Evolutionary conservation across 2,888 invertebrate genomes (phyloP).

Genomic region (Lasioglossum calceatum): DNA sequence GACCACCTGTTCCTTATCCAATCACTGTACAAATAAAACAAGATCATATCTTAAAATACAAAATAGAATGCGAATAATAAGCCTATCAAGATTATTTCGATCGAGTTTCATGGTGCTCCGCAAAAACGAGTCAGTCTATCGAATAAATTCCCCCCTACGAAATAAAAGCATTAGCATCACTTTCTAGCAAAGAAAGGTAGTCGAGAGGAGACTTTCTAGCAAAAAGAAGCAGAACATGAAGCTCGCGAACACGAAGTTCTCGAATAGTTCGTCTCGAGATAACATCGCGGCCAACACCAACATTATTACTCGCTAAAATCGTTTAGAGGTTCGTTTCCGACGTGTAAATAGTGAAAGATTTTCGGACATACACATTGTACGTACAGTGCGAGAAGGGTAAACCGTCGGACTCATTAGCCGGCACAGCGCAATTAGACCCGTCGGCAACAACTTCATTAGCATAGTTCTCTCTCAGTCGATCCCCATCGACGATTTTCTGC

Average conservation of each 20-base stretch:
- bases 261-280: neutral
- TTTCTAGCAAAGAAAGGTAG: constrained; percentile 12
- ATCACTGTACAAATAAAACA: neutral
- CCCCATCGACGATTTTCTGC: constrained; percentile 12
- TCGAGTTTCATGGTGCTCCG: neutral
- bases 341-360: constrained; percentile 10
- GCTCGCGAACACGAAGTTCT: neutral
- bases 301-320: neutral
- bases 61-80: neutral
- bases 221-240: constrained; percentile 20
- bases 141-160: neutral
- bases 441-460: constrained; percentile 56
- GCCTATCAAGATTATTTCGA: neutral
- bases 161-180: constrained; percentile 7
- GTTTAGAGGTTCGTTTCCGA: neutral
- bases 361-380: constrained; percentile 18
- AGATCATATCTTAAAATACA: neutral
- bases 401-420: constrained; percentile 40
- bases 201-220: constrained; percentile 3
- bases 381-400: neutral
- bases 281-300: neutral
- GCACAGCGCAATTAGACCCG: constrained; percentile 45
- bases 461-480: constrained; percentile 31
- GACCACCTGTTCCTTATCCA: neutral
- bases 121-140: neutral